These are phyloP conservation scores for Epizoanthus scotinus DNA, from an alignment of 92 coral and sea anemone species.

Conservation along the genomic window DNA sequence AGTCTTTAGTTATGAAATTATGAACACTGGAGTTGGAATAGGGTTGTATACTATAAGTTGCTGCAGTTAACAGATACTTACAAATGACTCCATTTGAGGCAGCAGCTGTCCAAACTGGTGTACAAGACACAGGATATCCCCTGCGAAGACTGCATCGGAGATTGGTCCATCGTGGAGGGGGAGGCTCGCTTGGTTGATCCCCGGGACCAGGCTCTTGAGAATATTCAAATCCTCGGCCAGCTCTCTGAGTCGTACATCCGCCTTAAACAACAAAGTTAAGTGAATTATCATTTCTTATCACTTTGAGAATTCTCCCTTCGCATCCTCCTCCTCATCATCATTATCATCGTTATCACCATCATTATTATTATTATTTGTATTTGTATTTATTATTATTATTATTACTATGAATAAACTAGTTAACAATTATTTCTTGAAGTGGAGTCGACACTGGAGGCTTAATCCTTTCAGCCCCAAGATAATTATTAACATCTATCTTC, in stretches of 20 bases:
- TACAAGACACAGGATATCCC: constrained; percentile 14
- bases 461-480: too few species aligned
- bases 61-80: neutral
- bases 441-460: too few species aligned
- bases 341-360: too few species aligned
- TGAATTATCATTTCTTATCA: too few species aligned
- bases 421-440: too few species aligned
- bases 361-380: too few species aligned
- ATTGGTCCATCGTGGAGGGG: neutral
- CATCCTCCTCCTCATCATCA: too few species aligned
- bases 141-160: neutral
- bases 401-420: too few species aligned
- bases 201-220: constrained; percentile 16
- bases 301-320: too few species aligned
- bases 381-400: too few species aligned
- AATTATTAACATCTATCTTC: too few species aligned
- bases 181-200: neutral
- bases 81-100: neutral
- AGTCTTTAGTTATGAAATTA: neutral
- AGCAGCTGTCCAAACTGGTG: constrained; percentile 18
- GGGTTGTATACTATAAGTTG: neutral
- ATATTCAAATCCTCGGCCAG: constrained; percentile 20
- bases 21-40: neutral
- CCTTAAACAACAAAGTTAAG: neutral
- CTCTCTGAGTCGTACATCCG: constrained; percentile 2